phyloP scores from a whole-genome alignment of 2,797 vertebrate species.

The Falco columbarius region DNA sequence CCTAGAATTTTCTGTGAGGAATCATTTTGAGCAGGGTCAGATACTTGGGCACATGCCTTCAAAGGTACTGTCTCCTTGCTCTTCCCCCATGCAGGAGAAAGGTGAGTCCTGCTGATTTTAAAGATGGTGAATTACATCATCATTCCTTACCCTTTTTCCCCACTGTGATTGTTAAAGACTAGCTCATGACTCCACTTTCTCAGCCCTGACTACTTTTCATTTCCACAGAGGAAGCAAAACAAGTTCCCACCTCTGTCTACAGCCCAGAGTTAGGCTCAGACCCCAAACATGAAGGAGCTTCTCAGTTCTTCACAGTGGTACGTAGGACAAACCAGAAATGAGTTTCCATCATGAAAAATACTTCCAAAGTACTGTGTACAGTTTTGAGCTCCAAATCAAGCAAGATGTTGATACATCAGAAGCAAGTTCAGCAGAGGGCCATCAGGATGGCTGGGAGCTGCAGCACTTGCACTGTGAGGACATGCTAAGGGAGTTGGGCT shows the following conservation, averaged over 20 bases:
- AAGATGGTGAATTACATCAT: neutral
- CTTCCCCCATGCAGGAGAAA: neutral
- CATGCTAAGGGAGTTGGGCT: rapidly evolving
- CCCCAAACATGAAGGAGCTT: neutral
- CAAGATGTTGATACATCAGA: neutral
- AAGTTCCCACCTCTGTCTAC: neutral
- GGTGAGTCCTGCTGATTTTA: neutral
- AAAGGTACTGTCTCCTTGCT: neutral
- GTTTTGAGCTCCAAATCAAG: neutral
- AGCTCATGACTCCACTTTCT: neutral
- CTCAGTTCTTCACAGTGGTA: neutral
- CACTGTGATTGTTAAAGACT: neutral
- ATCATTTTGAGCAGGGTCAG: neutral
- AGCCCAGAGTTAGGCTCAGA: neutral
- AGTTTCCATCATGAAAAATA: neutral
- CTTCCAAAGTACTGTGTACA: neutral
- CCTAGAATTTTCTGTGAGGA: neutral
- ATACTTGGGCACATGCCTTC: neutral
- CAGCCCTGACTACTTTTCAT: neutral
- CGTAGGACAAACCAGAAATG: rapidly evolving
- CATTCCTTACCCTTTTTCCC: neutral
- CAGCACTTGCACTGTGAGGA: neutral
- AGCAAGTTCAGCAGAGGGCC: neutral
- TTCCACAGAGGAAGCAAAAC: neutral
- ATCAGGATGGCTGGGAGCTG: rapidly evolving